Evolutionary conservation across 2,113 vertebrate genomes (phyloP).

Genomic region (Phylloscopus whistleri): DNA sequence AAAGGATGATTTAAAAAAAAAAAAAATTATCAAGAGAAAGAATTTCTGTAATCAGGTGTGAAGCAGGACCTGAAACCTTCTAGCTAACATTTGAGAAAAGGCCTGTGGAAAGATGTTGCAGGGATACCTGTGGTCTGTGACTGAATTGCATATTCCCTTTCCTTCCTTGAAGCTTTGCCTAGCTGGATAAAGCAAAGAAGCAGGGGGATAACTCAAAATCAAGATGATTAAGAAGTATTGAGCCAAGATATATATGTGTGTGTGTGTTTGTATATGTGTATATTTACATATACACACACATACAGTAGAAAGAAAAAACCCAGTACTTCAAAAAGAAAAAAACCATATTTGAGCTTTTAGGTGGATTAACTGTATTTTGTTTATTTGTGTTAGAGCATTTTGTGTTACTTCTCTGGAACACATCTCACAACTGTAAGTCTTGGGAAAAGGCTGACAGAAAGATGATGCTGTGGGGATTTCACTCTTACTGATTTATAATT

Average conservation of each 20-base stretch:
- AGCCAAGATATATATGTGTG: not conserved
- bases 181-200: not conserved
- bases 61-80: not conserved
- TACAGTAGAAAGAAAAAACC: too few relatives aligned
- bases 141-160: not conserved
- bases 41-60: not conserved
- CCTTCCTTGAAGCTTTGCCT: not conserved
- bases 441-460: slow-evolving; percentile 8
- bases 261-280: not conserved
- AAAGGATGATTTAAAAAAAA: not conserved
- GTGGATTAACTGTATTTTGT: not conserved
- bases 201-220: not conserved
- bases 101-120: not conserved
- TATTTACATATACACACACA: too few relatives aligned
- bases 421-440: not conserved
- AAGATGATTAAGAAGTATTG: not conserved
- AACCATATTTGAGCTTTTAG: not conserved
- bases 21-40: not conserved
- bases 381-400: not conserved
- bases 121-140: not conserved
- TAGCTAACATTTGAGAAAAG: not conserved
- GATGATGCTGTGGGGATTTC: slow-evolving; percentile 6
- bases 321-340: not conserved
- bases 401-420: not conserved
- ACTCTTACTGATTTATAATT: not conserved